These are phyloP conservation scores for Hippocampus guttulatus DNA, from an alignment of 2,113 vertebrate genomes.

Conservation along the genomic window DNA sequence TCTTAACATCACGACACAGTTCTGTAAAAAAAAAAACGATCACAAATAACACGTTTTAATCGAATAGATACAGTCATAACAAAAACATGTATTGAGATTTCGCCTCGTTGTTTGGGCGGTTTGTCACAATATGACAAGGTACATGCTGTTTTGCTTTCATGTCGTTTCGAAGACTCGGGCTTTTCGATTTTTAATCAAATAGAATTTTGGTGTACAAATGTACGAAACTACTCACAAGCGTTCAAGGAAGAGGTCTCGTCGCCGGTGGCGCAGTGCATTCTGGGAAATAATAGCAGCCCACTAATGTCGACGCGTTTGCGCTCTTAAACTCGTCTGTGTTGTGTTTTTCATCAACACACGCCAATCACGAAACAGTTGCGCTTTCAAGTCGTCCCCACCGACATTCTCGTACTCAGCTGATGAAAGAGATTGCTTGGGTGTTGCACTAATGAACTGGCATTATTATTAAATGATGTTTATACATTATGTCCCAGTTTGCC, in stretches of 20 bases:
- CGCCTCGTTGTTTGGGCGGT: neutral
- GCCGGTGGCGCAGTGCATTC: neutral
- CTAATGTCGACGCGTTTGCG: too few relatives aligned
- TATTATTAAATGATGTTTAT: constrained; percentile 75
- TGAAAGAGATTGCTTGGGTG: constrained; percentile 65
- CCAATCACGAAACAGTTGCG: too few relatives aligned
- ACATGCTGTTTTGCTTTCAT: too few relatives aligned
- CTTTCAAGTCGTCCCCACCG: constrained; percentile 60
- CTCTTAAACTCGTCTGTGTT: too few relatives aligned
- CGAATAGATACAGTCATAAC: too few relatives aligned
- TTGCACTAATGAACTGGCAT: constrained; percentile 69
- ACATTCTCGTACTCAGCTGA: constrained; percentile 57
- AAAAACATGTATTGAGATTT: too few relatives aligned
- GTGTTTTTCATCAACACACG: too few relatives aligned
- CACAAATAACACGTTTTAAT: neutral
- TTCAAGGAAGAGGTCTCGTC: neutral
- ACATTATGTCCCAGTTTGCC: constrained; percentile 68
- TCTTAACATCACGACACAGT: neutral
- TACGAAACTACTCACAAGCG: neutral
- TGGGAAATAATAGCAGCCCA: neutral
- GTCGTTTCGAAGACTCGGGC: too few relatives aligned
- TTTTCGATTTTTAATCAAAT: too few relatives aligned
- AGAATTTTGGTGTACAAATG: neutral
- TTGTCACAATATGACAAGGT: neutral
- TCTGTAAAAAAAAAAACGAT: neutral